Evolutionary conservation across 2,113 vertebrate species (phyloP), one percentile per base, ranked within the genome.

Genomic region (Bufo gargarizans): DNA sequence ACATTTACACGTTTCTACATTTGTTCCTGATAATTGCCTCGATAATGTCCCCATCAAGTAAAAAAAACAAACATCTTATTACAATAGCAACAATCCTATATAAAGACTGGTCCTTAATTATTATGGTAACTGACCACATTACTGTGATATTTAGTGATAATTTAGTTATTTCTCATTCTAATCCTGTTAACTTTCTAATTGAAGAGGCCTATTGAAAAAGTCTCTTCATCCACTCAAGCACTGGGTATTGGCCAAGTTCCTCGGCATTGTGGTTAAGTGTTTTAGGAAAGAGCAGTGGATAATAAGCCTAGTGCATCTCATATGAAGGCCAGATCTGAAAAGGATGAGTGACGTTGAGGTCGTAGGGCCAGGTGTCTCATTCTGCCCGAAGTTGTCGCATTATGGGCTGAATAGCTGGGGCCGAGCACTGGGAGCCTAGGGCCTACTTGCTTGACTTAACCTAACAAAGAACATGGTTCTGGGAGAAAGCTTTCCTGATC

Each of bases 391-490:
- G 69, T 85, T 85, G 83, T 85, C 74, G 50, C 69, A 85, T 45
- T 59, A 67, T 12, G 19, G 65, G 67, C 33, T 85, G 69, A 85
- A 85, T 72, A 74, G 83, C 53, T 43, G 45, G 72, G 53, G 59
- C 69, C 47, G 69, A 12, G 67, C n/a, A n/a, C 16, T 33, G 43
- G 50, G 53, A 72, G 82, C n/a, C 50, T 22, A 45, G 33, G 69
- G 69, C 22, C 69, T 45, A 55, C 50, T 85, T 74, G 76, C 67
- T 58, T 85, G 69, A 74, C 83, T 74, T 85, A 74, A 85, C 69
- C 53, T 76, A 85, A 85, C 83, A 85, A 85, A 85, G 83, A 17
- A 59, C 83, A 74, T 74, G 83, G 83, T 74, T 85, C 69, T 85
- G 83, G 83, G 69, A 85, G 69, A 85, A 85, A 85, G 69, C 50